Percentiles rank a stretch among this genome's conserved stretches.
phyloP scores from a whole-genome alignment of 2,888 invertebrate genomes.

The Sympetrum striolatum region DNA sequence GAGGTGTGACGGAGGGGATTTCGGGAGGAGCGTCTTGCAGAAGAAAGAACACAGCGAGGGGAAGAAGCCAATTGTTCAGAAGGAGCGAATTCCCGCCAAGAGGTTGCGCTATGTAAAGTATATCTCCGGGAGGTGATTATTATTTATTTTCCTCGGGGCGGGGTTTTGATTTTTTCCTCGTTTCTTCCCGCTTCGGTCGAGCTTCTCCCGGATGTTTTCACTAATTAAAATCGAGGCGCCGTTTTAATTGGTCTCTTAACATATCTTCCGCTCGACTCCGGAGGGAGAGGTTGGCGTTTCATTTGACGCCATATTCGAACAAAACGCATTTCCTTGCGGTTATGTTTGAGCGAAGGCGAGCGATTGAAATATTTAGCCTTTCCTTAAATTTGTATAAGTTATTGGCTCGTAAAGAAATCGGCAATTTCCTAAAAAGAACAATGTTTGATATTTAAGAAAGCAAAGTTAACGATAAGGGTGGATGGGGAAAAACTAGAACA shows the following conservation, averaged over 20 bases:
- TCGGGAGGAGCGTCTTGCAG: neutral
- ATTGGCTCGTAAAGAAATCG: no score
- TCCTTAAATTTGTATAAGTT: no score
- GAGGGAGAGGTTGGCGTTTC: no score
- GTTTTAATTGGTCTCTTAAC: conserved; percentile 21
- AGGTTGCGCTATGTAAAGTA: neutral
- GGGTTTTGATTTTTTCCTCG: neutral
- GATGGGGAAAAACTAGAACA: no score
- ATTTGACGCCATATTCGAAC: no score
- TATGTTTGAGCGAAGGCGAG: no score
- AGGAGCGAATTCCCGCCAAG: neutral
- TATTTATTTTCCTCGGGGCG: neutral
- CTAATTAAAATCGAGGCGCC: conserved; percentile 25
- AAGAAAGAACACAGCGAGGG: neutral
- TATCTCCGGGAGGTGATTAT: neutral
- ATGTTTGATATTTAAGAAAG: no score
- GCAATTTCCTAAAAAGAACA: no score
- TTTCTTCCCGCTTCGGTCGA: neutral
- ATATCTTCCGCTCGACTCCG: neutral
- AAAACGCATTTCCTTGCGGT: no score
- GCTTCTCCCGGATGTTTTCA: neutral
- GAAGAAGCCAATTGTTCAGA: neutral
- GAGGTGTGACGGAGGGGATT: neutral
- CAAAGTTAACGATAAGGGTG: no score
- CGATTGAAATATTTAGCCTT: no score